Conservation (phyloP, 2,888 invertebrate genomes). For the Miltochrista miniata region DNA sequence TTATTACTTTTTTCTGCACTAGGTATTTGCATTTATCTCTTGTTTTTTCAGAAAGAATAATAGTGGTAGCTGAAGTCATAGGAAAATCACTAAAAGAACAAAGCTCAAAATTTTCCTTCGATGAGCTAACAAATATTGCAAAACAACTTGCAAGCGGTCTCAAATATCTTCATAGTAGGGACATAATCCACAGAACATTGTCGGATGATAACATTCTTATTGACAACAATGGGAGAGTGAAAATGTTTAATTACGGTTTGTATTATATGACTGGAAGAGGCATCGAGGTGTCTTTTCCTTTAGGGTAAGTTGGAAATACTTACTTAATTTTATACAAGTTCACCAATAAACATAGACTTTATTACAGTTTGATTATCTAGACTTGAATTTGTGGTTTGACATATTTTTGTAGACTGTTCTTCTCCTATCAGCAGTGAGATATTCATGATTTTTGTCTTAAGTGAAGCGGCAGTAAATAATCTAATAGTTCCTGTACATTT, state of each 20-base stretch:
- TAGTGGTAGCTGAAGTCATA: constrained; percentile 92
- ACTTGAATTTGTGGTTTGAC: too few species aligned
- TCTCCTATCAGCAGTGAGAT: too few species aligned
- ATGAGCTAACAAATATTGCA: constrained; percentile 86
- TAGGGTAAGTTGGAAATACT: constrained; percentile 83
- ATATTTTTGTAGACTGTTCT: too few species aligned
- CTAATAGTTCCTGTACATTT: too few species aligned
- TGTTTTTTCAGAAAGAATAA: constrained; percentile 88
- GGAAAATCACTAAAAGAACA: constrained; percentile 86
- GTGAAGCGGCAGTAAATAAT: too few species aligned
- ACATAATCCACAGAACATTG: constrained; percentile 91
- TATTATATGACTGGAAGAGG: constrained; percentile 95
- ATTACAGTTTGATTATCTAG: too few species aligned
- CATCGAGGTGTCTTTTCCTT: constrained; percentile 94
- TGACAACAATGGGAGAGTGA: constrained; percentile 88
- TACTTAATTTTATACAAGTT: too few species aligned
- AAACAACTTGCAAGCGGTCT: constrained; percentile 90
- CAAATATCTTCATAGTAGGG: constrained; percentile 87
- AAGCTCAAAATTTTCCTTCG: constrained; percentile 62
- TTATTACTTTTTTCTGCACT: too few species aligned
- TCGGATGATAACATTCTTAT: constrained; percentile 92
- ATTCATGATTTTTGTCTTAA: too few species aligned
- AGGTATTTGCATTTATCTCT: background rate
- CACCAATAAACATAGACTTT: too few species aligned
- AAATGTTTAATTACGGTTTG: constrained; percentile 96